Percentiles rank a stretch among this genome's conserved stretches.
Conservation (phyloP, 2,888 invertebrate species). For the Lepidocyrtoides sp. region DNA sequence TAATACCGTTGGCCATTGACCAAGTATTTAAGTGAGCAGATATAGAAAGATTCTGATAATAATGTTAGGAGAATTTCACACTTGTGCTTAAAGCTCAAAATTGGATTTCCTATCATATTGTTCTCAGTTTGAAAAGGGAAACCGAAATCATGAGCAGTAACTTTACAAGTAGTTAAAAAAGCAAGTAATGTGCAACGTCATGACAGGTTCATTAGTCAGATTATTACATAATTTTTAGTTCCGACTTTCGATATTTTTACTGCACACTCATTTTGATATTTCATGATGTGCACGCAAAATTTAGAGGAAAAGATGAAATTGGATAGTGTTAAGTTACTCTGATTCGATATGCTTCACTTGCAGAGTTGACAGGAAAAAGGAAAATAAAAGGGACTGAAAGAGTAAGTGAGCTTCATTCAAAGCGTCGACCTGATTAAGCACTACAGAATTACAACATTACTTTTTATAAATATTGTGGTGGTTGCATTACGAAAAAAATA, state of each 20-base stretch:
- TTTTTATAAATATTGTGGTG: no score
- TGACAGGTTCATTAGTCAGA: conserved; percentile 76
- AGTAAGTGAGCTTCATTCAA: background rate
- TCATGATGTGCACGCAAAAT: background rate
- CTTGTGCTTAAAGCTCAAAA: no score
- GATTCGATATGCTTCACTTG: conserved; percentile 28
- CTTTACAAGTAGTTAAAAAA: background rate
- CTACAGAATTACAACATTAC: no score
- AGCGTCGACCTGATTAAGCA: no score
- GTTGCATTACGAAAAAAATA: no score
- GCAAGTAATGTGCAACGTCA: conserved; percentile 58
- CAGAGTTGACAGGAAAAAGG: background rate
- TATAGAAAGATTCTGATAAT: no score
- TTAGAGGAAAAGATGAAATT: background rate
- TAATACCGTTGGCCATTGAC: no score
- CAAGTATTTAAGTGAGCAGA: no score
- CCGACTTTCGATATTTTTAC: background rate
- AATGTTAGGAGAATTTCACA: no score
- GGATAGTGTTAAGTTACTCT: background rate
- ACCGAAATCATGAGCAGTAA: background rate
- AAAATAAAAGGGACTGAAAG: background rate
- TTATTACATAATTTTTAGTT: conserved; percentile 60
- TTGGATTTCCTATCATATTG: background rate
- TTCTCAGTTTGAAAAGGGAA: background rate
- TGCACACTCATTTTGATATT: background rate